A percentile compares a stretch with the other conserved stretches of the same genome.
Evolutionary conservation across 2,888 invertebrate genomes (phyloP).

Genomic region (Drosophila lacicola): DNA sequence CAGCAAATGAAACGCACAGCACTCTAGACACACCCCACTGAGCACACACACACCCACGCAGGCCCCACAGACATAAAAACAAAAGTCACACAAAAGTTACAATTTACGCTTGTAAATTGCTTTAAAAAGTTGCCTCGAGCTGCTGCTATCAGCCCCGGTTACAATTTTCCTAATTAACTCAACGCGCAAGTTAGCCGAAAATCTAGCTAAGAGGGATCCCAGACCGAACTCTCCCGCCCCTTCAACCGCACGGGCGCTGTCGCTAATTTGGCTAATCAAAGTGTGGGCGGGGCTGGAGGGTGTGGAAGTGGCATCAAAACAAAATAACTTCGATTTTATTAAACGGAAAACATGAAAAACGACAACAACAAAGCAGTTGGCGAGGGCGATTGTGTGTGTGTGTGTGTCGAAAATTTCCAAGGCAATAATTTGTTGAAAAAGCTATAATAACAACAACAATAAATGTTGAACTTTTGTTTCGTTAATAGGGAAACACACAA

Average conservation of each 20-base stretch:
- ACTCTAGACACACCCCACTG: neutral
- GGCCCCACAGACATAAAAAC: slow-evolving; percentile 23
- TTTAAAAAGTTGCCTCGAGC: slow-evolving; percentile 70
- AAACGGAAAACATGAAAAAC: slow-evolving; percentile 66
- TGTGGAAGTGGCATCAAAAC: slow-evolving; percentile 33
- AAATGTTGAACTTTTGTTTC: slow-evolving; percentile 73
- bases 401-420: slow-evolving; percentile 58
- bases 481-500: slow-evolving; percentile 39
- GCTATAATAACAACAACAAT: slow-evolving; percentile 68
- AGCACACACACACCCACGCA: neutral
- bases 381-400: neutral
- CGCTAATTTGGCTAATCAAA: slow-evolving; percentile 79
- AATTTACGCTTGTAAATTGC: slow-evolving; percentile 80
- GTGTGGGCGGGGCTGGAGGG: slow-evolving; percentile 32
- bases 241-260: slow-evolving; percentile 28
- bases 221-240: neutral
- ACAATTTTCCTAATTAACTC: slow-evolving; percentile 79
- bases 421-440: slow-evolving; percentile 68
- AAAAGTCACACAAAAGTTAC: slow-evolving; percentile 71
- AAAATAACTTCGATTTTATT: slow-evolving; percentile 72
- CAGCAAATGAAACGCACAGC: slow-evolving; percentile 33
- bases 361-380: slow-evolving; percentile 29
- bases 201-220: slow-evolving; percentile 33
- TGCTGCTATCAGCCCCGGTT: slow-evolving; percentile 60
- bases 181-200: slow-evolving; percentile 63